phyloP scores from a whole-genome alignment of 53 echinoderm and acorn worm species.

The Arbacia lixula region DNA sequence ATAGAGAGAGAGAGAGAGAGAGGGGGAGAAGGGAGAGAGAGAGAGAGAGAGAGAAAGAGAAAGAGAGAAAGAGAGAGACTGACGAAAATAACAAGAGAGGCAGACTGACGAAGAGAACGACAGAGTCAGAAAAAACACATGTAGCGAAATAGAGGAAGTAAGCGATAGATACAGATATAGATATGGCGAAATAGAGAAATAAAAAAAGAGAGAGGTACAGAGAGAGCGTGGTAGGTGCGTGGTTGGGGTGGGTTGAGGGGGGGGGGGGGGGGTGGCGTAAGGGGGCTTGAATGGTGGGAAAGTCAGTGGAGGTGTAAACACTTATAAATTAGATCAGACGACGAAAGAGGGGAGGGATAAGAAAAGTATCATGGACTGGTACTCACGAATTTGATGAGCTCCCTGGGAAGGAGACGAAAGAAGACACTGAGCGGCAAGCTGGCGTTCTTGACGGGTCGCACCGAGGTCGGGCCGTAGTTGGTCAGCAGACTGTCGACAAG shows the following conservation, averaged over 20 bases:
- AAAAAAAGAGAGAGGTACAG: no score
- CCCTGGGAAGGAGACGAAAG: conserved; percentile 32
- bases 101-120: background rate
- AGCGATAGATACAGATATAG: background rate
- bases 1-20: background rate
- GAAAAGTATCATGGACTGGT: no score
- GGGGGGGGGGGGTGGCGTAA: no score
- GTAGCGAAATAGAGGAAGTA: background rate
- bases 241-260: no score
- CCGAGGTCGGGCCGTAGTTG: conserved; percentile 43
- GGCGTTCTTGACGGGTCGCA: conserved; percentile 42
- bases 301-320: background rate
- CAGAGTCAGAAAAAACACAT: background rate
- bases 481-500: conserved; percentile 3
- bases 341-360: no score
- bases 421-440: background rate
- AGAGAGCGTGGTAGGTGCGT: no score
- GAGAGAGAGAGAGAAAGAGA: background rate
- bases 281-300: background rate
- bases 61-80: background rate
- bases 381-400: conserved; percentile 49
- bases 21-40: background rate
- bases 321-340: background rate
- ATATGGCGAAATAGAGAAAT: no score
- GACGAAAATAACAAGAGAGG: background rate